Evolutionary conservation across 2,888 invertebrate genomes (phyloP), one percentile per base, ranked within the genome.

Genomic region (Tachina fera): DNA sequence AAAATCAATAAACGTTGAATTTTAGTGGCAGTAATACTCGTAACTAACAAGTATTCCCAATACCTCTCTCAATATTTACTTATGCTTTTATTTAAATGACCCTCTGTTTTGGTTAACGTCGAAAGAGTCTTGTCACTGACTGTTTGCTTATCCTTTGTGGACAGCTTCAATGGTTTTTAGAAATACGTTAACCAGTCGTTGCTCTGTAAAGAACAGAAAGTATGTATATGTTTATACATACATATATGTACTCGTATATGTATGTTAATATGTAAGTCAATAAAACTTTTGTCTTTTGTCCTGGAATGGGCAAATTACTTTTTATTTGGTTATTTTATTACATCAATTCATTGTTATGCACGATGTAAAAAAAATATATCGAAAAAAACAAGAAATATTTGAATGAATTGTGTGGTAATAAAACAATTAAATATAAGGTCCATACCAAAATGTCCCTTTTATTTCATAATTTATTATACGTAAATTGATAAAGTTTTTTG

Each of bases 1-100:
- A 47, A 72, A 84, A 84, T 84, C 76, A 80, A 84, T 80, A 84
- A 80, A 80, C 60, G 49, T 60, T 63, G 68, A 60, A 68, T 68
- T 77, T 67, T 76, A 60, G 43, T 77, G 58, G 19, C 49, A 39
- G 49, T 60, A 68, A 77, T 77, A 31, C 6, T 31, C 31, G 31
- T 31, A 60, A 60, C 68, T 58, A 16, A 51, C 49, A 22, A 61
- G n/a, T 47, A 41, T 60, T 31, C n/a, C 10, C 51, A 41, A 19
- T 16, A 31, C 31, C 9, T 43, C 47, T 47, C 9, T 19, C 56
- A 22, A 8, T 58, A 49, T 60, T 49, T 11, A 19, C 10, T 22
- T 16, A 16, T 53, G n/a, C 43, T 16, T 56, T 45, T 70, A 22
- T 45, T 67, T 41, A 41, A 45, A 49, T 78, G 22, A 43, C 47